phyloP scores from a whole-genome alignment of 1,140 invertebrate species.

The Drosophila sechellia region DNA sequence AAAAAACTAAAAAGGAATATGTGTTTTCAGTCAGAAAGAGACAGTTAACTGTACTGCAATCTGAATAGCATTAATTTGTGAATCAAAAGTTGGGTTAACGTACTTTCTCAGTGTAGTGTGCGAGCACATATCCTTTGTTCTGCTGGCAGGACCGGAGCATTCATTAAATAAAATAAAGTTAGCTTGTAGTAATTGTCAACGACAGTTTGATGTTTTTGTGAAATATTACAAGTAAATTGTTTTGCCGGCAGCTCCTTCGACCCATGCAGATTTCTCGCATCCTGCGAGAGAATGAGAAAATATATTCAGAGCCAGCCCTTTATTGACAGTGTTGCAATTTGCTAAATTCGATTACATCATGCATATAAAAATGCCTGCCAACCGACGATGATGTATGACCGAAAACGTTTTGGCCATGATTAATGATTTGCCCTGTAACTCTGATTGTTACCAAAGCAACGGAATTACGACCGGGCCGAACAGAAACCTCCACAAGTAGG shows the following conservation, averaged over 20 bases:
- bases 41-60: no score
- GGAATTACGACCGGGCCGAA: not conserved
- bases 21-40: no score
- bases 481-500: conserved; percentile 52
- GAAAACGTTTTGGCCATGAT: conserved; percentile 27
- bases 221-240: conserved; percentile 80
- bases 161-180: conserved; percentile 82
- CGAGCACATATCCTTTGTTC: conserved; percentile 38
- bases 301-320: conserved; percentile 62
- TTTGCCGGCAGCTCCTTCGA: conserved; percentile 36
- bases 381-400: conserved; percentile 59
- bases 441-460: conserved; percentile 46
- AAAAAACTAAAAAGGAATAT: no score
- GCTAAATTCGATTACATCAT: conserved; percentile 73
- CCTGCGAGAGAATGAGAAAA: conserved; percentile 27
- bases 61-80: no score
- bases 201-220: conserved; percentile 80
- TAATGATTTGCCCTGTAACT: conserved; percentile 39
- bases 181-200: conserved; percentile 78
- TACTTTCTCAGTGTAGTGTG: conserved; percentile 10
- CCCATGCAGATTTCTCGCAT: conserved; percentile 62
- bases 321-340: conserved; percentile 79
- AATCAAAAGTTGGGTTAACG: no score
- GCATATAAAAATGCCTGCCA: conserved; percentile 62
- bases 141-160: conserved; percentile 45